phyloP scores from a whole-genome alignment of 1,140 invertebrate species.

The Dendrolimus kikuchii region DNA sequence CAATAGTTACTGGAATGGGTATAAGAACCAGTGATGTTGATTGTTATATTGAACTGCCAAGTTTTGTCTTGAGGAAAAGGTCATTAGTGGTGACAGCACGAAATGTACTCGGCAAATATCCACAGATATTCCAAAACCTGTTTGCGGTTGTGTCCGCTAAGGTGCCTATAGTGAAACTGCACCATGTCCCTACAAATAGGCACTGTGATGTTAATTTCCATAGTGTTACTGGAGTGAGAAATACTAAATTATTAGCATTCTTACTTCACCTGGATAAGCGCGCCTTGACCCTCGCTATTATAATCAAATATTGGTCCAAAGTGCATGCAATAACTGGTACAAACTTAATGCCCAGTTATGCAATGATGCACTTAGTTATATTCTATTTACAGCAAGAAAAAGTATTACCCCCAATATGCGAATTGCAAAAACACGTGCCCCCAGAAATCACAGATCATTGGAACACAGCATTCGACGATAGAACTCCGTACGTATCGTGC shows the following conservation, averaged over 20 bases:
- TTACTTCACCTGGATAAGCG: slow-evolving; percentile 69
- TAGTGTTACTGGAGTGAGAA: slow-evolving; percentile 74
- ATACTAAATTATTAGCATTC: slow-evolving; percentile 75
- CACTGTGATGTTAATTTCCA: slow-evolving; percentile 80
- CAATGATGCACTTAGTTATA: slow-evolving; percentile 73
- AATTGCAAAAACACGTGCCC: slow-evolving; percentile 22
- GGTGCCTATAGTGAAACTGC: slow-evolving; percentile 80
- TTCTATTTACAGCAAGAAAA: slow-evolving; percentile 75
- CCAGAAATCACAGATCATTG: slow-evolving; percentile 26
- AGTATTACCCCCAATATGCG: slow-evolving; percentile 32
- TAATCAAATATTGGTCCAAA: slow-evolving; percentile 80
- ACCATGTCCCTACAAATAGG: slow-evolving; percentile 67
- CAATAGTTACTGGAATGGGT: slow-evolving; percentile 76
- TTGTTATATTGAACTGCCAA: slow-evolving; percentile 68
- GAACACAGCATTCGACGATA: slow-evolving; percentile 32
- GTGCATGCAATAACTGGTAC: slow-evolving; percentile 68
- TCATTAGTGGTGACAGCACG: slow-evolving; percentile 43
- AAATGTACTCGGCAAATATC: slow-evolving; percentile 43
- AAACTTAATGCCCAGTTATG: slow-evolving; percentile 73
- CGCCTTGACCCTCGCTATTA: slow-evolving; percentile 71
- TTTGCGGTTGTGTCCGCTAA: slow-evolving; percentile 74
- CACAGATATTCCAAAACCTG: slow-evolving; percentile 64
- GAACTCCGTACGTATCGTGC: background rate
- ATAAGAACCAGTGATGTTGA: slow-evolving; percentile 80
- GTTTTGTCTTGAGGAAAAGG: slow-evolving; percentile 5